Base-by-base conservation (phyloP, 2,888 invertebrate genomes). In the Amphimallon solstitiale region DNA sequence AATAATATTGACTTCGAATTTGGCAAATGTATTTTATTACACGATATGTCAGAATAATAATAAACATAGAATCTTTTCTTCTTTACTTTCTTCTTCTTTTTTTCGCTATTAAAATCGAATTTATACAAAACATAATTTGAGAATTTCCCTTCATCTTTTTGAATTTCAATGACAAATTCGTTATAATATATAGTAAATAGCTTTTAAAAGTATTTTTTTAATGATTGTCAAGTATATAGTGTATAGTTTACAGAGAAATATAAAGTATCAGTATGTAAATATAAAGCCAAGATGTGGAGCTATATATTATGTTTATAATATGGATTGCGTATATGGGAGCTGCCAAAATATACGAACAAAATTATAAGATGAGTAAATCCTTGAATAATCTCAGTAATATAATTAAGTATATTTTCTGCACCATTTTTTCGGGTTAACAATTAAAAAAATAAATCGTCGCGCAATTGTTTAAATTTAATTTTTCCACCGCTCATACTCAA, bases 1-100 rank as follows among this genome's bases (percentile, higher is more conserved):
- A 76, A 79, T 80, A 79, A 83, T 88, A 87, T 87, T 87, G 87
- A 88, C 88, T 87, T 87, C 85, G 84, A 80, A 87, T 88, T 88
- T 88, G 87, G 88, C 88, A 87, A 80, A 81, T 64, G 35, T 81
- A 77, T 60, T 46, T 62, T 34, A 63, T 63, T 49, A 51, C 38
- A 48, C 77, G 78, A 78, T 78, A 78, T 80, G 63, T 63, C 45
- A 43, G 62, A 62, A 68, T 54, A 63, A 61, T 67, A 66, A 56
- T 56, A 62, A n/a, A 62, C 51, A 59, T 59, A 49, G 43, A 63
- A 51, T 48, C 37, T n/a, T 48, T 51, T 51, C n/a, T n/a, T n/a
- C n/a, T n/a, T n/a, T 38, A 51, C 34, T 12, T 40, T 63, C 21
- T 17, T n/a, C n/a, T 15, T 48, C 10, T 21, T 12, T 15, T 17